These are phyloP conservation scores for Lithosia quadra DNA, from an alignment of 2,888 invertebrate species.

Conservation along the genomic window DNA sequence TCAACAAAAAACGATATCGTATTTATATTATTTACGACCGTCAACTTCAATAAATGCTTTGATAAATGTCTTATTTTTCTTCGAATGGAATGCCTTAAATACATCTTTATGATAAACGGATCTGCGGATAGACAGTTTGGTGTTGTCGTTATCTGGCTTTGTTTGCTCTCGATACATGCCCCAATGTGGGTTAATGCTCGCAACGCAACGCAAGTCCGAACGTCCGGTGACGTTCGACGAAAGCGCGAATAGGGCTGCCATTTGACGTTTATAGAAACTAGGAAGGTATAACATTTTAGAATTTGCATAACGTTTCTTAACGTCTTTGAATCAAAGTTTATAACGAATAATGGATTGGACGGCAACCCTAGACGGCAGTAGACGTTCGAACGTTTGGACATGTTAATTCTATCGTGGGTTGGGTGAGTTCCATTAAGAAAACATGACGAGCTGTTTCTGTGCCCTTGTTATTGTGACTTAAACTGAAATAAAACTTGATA, in stretches of 20 bases:
- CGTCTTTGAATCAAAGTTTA: background rate
- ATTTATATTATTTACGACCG: constrained; percentile 20
- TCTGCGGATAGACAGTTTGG: constrained; percentile 23
- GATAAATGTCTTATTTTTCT: constrained; percentile 23
- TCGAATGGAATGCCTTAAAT: constrained; percentile 14
- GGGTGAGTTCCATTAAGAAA: constrained; percentile 8
- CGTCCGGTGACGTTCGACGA: constrained; percentile 10
- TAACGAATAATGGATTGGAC: background rate
- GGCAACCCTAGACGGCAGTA: constrained; percentile 9
- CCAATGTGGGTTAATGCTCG: constrained; percentile 38
- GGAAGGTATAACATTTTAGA: background rate
- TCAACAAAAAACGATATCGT: constrained; percentile 8
- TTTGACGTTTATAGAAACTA: constrained; percentile 1
- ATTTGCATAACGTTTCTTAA: background rate
- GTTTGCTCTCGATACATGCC: constrained; percentile 33
- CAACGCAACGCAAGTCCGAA: background rate
- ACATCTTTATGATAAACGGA: constrained; percentile 26
- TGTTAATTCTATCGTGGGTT: constrained; percentile 5
- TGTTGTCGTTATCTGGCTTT: constrained; percentile 29
- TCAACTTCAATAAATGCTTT: constrained; percentile 25
- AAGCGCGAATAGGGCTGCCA: background rate
- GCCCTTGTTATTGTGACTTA: constrained; percentile 9
- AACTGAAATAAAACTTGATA: constrained; percentile 10
- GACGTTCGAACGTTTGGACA: constrained; percentile 10
- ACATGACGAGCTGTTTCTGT: constrained; percentile 14